A percentile compares a stretch with the other conserved stretches of the same genome.
phyloP scores from a whole-genome alignment of 2,113 vertebrate genomes.

The Oryzias javanicus region DNA sequence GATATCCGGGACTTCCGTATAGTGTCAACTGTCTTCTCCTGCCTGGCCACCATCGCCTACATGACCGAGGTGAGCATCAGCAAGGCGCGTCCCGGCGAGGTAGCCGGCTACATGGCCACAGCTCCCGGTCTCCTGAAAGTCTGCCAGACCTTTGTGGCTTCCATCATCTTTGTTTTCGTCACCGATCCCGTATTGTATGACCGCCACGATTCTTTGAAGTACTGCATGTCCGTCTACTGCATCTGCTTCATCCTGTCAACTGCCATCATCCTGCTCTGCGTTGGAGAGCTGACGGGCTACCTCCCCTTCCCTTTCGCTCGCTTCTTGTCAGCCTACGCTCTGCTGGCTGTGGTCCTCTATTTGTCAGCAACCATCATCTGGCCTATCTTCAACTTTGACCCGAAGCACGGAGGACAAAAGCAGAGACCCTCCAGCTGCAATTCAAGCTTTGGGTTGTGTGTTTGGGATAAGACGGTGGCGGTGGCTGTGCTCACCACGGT shows the following conservation, averaged over 20 bases:
- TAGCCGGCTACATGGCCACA: constrained; percentile 89
- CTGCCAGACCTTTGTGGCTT: constrained; percentile 87
- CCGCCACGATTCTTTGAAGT: constrained; percentile 65
- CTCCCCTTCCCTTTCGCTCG: constrained; percentile 83
- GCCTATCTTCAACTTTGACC: constrained; percentile 86
- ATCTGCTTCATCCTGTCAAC: constrained; percentile 90
- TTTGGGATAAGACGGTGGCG: constrained; percentile 78
- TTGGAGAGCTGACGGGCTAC: constrained; percentile 84
- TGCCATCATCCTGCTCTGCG: constrained; percentile 81
- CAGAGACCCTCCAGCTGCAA: constrained; percentile 17
- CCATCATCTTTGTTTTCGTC: constrained; percentile 87
- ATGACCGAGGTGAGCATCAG: constrained; percentile 83
- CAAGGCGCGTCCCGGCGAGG: constrained; percentile 83
- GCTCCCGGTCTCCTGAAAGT: constrained; percentile 88
- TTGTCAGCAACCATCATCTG: constrained; percentile 83
- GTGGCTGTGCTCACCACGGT: constrained; percentile 81
- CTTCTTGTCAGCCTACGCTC: constrained; percentile 82
- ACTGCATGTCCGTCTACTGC: constrained; percentile 87
- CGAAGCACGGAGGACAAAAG: constrained; percentile 47
- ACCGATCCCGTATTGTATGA: constrained; percentile 70
- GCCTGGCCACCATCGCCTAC: constrained; percentile 82
- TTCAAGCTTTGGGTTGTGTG: constrained; percentile 10
- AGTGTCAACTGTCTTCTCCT: constrained; percentile 81
- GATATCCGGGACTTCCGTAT: constrained; percentile 72
- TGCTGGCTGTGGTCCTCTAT: constrained; percentile 83